Conservation (phyloP, 64 coral and sea anemone species). For the Montipora foliosa region DNA sequence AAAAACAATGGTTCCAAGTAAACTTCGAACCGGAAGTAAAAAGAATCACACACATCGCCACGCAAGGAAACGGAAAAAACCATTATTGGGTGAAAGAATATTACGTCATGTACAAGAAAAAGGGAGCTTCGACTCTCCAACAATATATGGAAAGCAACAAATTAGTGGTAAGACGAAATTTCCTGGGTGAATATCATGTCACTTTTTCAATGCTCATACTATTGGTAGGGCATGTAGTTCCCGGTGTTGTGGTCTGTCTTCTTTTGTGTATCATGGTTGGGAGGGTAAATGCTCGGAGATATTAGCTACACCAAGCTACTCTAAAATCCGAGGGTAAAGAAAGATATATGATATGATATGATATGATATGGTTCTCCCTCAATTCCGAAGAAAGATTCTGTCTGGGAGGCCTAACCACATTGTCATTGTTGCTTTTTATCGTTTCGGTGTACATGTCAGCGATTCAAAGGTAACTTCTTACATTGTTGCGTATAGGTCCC, state of each 20-base stretch:
- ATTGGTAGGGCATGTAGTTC: too few relatives aligned
- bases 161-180: slow-evolving; percentile 22
- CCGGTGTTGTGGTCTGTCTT: too few relatives aligned
- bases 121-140: neutral
- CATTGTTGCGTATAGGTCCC: too few relatives aligned
- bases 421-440: too few relatives aligned
- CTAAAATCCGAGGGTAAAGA: too few relatives aligned
- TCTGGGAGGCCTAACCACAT: too few relatives aligned
- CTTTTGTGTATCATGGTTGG: too few relatives aligned
- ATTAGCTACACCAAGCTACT: too few relatives aligned
- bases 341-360: neutral
- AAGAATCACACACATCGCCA: slow-evolving; percentile 59
- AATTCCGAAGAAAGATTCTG: too few relatives aligned
- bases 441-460: too few relatives aligned
- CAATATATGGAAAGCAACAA: slow-evolving; percentile 47
- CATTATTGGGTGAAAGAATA: slow-evolving; percentile 74
- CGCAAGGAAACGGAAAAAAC: slow-evolving; percentile 39
- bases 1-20: slow-evolving; percentile 57
- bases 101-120: slow-evolving; percentile 47
- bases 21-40: slow-evolving; percentile 60
- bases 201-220: neutral
- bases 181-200: neutral
- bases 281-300: too few relatives aligned
- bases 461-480: too few relatives aligned
- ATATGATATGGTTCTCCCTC: neutral